Conservation (phyloP, 2,888 invertebrate species). For the Neoascia interrupta region DNA sequence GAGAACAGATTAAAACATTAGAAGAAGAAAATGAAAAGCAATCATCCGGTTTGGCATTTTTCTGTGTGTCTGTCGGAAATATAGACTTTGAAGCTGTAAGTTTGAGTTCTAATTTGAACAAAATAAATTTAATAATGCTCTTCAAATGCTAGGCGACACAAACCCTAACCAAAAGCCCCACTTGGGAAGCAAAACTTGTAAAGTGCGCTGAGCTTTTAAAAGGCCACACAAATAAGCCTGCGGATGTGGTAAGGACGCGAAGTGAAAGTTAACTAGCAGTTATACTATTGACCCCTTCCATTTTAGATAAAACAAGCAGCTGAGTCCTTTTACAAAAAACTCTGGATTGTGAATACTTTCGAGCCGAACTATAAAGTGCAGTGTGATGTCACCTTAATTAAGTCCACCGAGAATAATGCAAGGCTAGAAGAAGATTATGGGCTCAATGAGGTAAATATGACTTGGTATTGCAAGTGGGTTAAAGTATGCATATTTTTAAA, state of each 20-base stretch:
- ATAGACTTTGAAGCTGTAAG: slow-evolving; percentile 86
- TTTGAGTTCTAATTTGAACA: too few relatives aligned
- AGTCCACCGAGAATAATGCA: slow-evolving; percentile 92
- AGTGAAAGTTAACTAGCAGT: too few relatives aligned
- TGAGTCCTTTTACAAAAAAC: slow-evolving; percentile 89
- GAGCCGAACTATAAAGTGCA: slow-evolving; percentile 83
- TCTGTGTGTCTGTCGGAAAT: slow-evolving; percentile 89
- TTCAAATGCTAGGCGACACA: slow-evolving; percentile 76
- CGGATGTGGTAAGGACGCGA: slow-evolving; percentile 77
- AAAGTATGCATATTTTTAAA: too few relatives aligned
- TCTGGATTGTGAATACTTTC: slow-evolving; percentile 89
- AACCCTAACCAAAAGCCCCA: slow-evolving; percentile 75
- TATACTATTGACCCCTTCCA: too few relatives aligned
- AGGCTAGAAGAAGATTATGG: slow-evolving; percentile 93
- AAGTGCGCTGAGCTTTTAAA: slow-evolving; percentile 80
- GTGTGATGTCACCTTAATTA: slow-evolving; percentile 89
- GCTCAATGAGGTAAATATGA: slow-evolving; percentile 88
- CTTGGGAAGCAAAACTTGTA: slow-evolving; percentile 79
- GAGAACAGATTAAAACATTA: slow-evolving; percentile 78
- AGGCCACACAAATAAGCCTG: slow-evolving; percentile 76
- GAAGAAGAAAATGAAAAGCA: slow-evolving; percentile 83
- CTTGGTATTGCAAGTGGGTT: not conserved
- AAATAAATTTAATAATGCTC: too few relatives aligned
- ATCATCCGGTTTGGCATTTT: slow-evolving; percentile 89
- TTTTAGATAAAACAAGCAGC: slow-evolving; percentile 85